phyloP scores from a whole-genome alignment of 2,113 vertebrate genomes.

The Micronisus gabar region DNA sequence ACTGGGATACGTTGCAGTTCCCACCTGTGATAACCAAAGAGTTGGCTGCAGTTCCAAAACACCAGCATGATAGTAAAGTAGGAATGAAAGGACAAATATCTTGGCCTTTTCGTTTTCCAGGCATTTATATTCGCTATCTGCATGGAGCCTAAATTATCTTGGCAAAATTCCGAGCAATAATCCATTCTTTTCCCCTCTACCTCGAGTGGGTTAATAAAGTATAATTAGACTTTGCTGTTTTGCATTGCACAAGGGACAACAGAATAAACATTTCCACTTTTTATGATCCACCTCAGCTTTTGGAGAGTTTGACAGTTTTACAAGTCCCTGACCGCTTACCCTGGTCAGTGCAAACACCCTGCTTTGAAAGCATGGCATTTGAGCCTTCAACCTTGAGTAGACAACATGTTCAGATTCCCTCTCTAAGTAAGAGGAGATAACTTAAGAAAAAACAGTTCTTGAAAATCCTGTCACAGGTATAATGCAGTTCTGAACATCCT shows the following conservation, averaged over 20 bases:
- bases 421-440: background rate
- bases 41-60: background rate
- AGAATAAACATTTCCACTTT: constrained; percentile 6
- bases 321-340: background rate
- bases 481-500: background rate
- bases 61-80: background rate
- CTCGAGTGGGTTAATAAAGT: background rate
- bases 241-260: background rate
- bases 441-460: background rate
- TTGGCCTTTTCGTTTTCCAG: constrained; percentile 34
- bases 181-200: background rate
- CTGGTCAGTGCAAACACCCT: background rate
- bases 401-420: background rate
- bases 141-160: constrained; percentile 11
- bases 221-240: background rate
- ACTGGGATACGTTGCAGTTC: background rate
- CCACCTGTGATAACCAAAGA: constrained; percentile 14
- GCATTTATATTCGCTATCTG: constrained; percentile 9
- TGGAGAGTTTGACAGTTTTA: background rate
- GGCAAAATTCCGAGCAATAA: constrained; percentile 26
- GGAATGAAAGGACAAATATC: constrained; percentile 23
- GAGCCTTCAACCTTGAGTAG: background rate
- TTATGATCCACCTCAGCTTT: background rate
- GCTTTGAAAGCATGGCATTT: background rate
- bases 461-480: background rate